phyloP scores from a whole-genome alignment of 2,113 vertebrate species.

The Rissa tridactyla region DNA sequence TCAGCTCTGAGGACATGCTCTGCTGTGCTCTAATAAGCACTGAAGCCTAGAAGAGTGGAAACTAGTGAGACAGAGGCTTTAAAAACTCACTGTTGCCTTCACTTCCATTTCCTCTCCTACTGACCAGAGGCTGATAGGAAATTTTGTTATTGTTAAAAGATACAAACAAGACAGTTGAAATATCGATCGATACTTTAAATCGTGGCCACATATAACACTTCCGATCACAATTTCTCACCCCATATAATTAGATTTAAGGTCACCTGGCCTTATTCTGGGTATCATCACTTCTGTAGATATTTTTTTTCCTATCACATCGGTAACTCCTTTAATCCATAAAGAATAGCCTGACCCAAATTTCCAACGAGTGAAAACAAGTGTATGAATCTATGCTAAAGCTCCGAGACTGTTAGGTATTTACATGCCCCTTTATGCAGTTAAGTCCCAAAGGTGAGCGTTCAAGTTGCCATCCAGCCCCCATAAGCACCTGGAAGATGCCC shows the following conservation, averaged over 20 bases:
- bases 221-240: not conserved
- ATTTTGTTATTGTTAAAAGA: not conserved
- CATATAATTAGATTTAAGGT: not conserved
- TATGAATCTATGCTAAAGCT: not conserved
- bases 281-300: not conserved
- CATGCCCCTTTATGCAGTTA: not conserved
- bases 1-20: not conserved
- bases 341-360: not conserved
- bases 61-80: not conserved
- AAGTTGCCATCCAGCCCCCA: not conserved
- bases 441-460: not conserved
- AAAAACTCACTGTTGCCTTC: not conserved
- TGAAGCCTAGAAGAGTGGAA: constrained; percentile 2
- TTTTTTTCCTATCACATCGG: not conserved
- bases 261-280: not conserved
- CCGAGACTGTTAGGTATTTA: not conserved
- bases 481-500: not conserved
- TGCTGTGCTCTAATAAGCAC: not conserved
- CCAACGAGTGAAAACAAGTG: not conserved
- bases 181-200: not conserved
- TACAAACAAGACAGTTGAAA: not conserved
- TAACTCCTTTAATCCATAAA: not conserved
- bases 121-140: not conserved
- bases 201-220: not conserved
- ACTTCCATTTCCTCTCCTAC: not conserved